phyloP scores from a whole-genome alignment of 2,888 invertebrate species.

The Erynnis tages region DNA sequence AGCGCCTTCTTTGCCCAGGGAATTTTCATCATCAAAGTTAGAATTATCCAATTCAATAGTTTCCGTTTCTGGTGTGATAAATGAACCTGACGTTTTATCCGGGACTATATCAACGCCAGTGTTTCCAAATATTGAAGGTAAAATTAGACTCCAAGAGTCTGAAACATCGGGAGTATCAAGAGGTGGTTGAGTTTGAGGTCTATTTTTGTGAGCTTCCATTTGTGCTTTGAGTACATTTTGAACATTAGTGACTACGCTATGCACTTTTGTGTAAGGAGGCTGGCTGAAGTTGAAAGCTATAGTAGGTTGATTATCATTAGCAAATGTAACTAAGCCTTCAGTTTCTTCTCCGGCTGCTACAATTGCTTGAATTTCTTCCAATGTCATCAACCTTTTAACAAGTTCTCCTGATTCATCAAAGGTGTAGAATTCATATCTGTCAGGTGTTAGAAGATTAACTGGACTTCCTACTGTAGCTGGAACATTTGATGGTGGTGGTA shows the following conservation, averaged over 20 bases:
- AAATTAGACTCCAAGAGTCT: constrained; percentile 90
- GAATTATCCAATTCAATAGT: constrained; percentile 55
- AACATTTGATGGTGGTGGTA: constrained; percentile 82
- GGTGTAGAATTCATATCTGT: constrained; percentile 93
- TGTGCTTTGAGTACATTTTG: constrained; percentile 92
- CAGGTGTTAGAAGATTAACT: constrained; percentile 89
- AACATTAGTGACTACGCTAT: constrained; percentile 90
- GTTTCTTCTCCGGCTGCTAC: constrained; percentile 91
- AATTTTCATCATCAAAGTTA: constrained; percentile 47
- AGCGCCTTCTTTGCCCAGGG: constrained; percentile 56
- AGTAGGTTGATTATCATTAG: constrained; percentile 72
- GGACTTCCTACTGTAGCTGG: constrained; percentile 88
- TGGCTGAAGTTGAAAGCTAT: constrained; percentile 73
- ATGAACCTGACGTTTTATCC: constrained; percentile 66
- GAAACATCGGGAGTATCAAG: constrained; percentile 88
- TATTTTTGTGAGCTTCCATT: constrained; percentile 84
- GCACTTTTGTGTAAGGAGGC: constrained; percentile 85
- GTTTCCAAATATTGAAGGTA: constrained; percentile 90
- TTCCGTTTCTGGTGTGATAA: constrained; percentile 69
- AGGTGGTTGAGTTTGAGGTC: constrained; percentile 64
- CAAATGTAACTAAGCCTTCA: constrained; percentile 76
- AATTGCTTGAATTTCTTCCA: constrained; percentile 91
- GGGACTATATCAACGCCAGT: constrained; percentile 83
- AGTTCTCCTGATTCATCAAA: constrained; percentile 92
- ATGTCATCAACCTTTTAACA: constrained; percentile 91